Evolutionary conservation across 2,113 vertebrate genomes (phyloP), one percentile per base, ranked within the genome.

Genomic region (Notothenia coriiceps): DNA sequence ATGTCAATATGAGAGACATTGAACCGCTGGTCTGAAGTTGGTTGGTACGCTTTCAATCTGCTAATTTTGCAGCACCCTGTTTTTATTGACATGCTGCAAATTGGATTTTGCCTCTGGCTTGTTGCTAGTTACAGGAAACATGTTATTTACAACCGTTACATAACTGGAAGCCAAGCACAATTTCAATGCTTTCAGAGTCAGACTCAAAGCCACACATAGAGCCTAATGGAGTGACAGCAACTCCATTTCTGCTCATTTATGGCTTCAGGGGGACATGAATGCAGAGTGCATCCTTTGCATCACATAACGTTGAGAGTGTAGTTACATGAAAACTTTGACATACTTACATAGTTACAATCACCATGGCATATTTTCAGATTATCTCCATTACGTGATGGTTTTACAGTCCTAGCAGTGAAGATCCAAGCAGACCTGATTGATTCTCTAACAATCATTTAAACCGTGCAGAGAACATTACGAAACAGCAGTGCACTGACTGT

Each of bases 101-200:
- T 46, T 70, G 63, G 61, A 76, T 80, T 85, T 86, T 0, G 46
- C 83, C 77, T 75, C 49, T 68, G 83, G 88, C 46, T 74, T 13
- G 2, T 65, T 65, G 20, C 74, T 25, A 74, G 59, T 65, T 40
- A 35, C 46, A 62, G 67, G 44, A 68, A 69, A 80, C 35, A 50
- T 67, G 35, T 61, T 74, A 43, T 29, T 49, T 55, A 15, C 51
- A 40, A 49, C 47, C 66, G 62, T 91, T 84, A 90, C 54, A 77
- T 81, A 88, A 90, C 52, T 2, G 17, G 79, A 78, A 70, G 70
- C 70, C 80, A 62, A 72, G 68, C 49, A 57, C 65, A 33, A 25
- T 71, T 54, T 60, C 74, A 63, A 49, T 77, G 60, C 55, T 77
- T 82, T 72, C 60, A 71, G 59, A 74, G 59, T 55, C 43, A 49